Evolutionary conservation across 2,113 vertebrate genomes (phyloP), one percentile per base, ranked within the genome.

Genomic region (Osmerus eperlanus): DNA sequence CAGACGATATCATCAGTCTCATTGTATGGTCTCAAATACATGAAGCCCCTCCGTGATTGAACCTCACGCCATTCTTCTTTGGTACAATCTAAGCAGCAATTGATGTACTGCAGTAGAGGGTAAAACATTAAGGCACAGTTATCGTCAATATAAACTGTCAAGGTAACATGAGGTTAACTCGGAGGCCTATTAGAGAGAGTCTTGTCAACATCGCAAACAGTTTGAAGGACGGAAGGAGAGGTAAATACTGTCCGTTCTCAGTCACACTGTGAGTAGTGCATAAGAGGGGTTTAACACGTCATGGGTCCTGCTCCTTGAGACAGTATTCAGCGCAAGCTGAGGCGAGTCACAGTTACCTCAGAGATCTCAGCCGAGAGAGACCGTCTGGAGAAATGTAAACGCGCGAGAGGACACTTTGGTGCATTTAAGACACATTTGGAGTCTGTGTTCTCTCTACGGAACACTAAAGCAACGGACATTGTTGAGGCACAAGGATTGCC

Each of bases 301-400:
- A 25, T 16, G 21, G 47, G 60, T 16, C 70, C 52, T 12, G 52
- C 8, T 18, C 13, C 53, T 15, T 18, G 3, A 77, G 70, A 59
- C 3, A 4, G 25, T 56, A 70, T 8, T 3, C 60, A 36, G 56
- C 56, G 59, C n/a, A 23, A 41, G 59, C 12, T 23, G 41, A 19
- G 19, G 55, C 25, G n/a, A 68, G 61, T 19, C 21, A 81, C 65
- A 65, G 47, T 74, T 28, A 60, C 64, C 77, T 21, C 61, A 68
- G 53, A 4, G 2, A 8, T 70, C 73, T 72, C 23, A 79, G 71
- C 54, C 4, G 36, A 8, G 32, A 68, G 36, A 53, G 73, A 54
- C 63, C 16, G 14, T 18, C 15, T 54, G 47, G 56, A 68, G 60
- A 76, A 76, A 69, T 29, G 70, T 80, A 82, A 86, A 85, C 78